A percentile compares a stretch with the other conserved stretches of the same genome.
These are phyloP conservation scores for Ibidorhyncha struthersii DNA, from an alignment of 2,113 vertebrate species.

Conservation along the genomic window DNA sequence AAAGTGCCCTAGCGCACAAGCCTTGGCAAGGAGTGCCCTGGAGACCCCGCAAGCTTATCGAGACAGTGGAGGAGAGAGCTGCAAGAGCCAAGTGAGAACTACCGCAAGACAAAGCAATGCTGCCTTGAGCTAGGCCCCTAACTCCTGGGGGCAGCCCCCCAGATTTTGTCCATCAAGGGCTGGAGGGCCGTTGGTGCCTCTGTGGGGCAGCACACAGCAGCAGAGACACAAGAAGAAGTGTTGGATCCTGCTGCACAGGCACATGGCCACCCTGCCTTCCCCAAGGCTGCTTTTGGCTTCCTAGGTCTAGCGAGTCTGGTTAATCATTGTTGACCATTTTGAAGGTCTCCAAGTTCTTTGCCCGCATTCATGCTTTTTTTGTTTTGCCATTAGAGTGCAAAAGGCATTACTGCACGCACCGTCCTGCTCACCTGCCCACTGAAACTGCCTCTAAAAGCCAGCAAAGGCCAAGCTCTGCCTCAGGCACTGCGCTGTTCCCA, in stretches of 20 bases:
- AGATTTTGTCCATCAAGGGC: neutral
- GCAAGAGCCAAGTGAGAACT: neutral
- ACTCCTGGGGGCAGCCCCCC: neutral
- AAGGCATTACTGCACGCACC: neutral
- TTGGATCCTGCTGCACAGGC: neutral
- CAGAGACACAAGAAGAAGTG: neutral
- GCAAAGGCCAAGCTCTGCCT: neutral
- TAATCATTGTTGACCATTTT: conserved; percentile 29
- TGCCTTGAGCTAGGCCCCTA: neutral
- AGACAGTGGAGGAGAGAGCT: neutral
- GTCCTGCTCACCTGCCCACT: neutral
- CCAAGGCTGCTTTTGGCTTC: neutral
- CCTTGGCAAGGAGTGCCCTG: neutral
- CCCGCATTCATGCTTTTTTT: neutral
- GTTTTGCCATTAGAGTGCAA: neutral
- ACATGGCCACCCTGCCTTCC: neutral
- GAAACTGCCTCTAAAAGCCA: neutral
- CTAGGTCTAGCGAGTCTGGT: neutral
- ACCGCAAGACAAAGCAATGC: neutral
- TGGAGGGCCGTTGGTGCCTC: neutral
- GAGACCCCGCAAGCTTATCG: neutral
- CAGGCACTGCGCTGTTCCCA: neutral
- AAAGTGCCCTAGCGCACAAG: neutral
- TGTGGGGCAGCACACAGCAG: neutral
- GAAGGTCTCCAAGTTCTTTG: neutral